Conservation (phyloP, 2,888 invertebrate species). For the Andrena marginata region DNA sequence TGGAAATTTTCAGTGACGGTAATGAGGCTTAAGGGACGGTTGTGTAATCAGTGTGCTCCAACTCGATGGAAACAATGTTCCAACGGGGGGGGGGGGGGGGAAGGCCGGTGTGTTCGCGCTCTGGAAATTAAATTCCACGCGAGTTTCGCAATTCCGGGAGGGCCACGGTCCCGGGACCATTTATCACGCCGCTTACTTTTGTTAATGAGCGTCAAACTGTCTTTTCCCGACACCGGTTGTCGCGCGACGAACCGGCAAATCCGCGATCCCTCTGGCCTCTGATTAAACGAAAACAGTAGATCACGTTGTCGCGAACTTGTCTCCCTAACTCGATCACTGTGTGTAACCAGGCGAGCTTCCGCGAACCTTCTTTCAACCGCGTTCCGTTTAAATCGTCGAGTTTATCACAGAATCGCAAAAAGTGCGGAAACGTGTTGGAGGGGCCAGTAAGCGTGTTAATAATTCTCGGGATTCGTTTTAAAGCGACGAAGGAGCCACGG, state of each 20-base stretch:
- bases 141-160: constrained; percentile 55
- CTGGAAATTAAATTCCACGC: constrained; percentile 67
- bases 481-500: neutral
- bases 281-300: constrained; percentile 46
- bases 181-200: constrained; percentile 63
- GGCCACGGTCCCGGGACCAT: constrained; percentile 33
- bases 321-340: constrained; percentile 29
- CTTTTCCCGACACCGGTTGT: constrained; percentile 20
- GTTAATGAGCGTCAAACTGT: constrained; percentile 65
- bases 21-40: constrained; percentile 64
- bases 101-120: constrained; percentile 19
- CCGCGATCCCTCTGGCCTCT: neutral
- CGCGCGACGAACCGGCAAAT: constrained; percentile 17
- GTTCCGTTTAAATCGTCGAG: neutral
- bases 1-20: constrained; percentile 66
- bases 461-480: neutral
- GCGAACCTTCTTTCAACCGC: neutral
- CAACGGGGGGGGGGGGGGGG: constrained; percentile 11
- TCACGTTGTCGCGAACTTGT: constrained; percentile 38
- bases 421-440: no score
- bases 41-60: constrained; percentile 61
- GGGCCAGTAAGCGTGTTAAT: neutral
- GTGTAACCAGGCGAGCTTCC: neutral
- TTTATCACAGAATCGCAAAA: constrained; percentile 1
- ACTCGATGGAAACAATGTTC: constrained; percentile 56